Base-by-base conservation (phyloP, 2,113 vertebrate species). In the Prinia subflava region DNA sequence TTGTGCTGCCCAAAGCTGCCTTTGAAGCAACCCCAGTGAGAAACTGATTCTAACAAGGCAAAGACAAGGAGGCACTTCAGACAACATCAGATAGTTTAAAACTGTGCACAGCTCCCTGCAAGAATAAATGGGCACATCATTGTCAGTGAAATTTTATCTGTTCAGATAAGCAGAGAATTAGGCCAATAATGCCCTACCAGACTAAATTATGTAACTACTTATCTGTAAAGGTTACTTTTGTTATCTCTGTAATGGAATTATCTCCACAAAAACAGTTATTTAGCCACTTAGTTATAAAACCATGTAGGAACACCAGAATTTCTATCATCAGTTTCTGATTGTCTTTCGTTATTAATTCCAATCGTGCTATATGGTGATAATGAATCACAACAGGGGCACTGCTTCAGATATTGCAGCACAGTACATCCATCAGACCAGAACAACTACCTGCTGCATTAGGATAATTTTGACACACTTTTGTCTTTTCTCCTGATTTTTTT, bases 181-280 rank as follows among this genome's bases (percentile, higher is more conserved):
- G 83, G 79, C 68, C 76, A 86, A 76, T 92, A 95, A 92, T 69
- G 74, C 33, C 64, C 77, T 82, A 94, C 17, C 37, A 87, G 91
- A 81, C 49, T 39, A 89, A 92, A 96, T 91, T 79, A 87, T 52
- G 64, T 89, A 94, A 80, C 64, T 65, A 84, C 81, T 92, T 94
- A 71, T 87, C 91, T 94, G 91, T 56, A 95, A 94, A 95, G 92
- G 91, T 96, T 95, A 94, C 83, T 73, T 95, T 79, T 91, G 89
- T 91, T 95, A 94, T 87, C 83, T 79, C 80, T 84, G 22, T 87
- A 95, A 95, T 94, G 87, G 77, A 94, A 93, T 94, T 92, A 94
- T 95, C 86, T 64, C 73, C 73, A 78, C 71, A 89, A 94, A 93
- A 88, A 1, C 64, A 95, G 88, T 92, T 92, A 90, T 75, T 94